Base-by-base conservation (phyloP, 35 echinoderm and acorn worm species). In the Hemicentrotus pulcherrimus region DNA sequence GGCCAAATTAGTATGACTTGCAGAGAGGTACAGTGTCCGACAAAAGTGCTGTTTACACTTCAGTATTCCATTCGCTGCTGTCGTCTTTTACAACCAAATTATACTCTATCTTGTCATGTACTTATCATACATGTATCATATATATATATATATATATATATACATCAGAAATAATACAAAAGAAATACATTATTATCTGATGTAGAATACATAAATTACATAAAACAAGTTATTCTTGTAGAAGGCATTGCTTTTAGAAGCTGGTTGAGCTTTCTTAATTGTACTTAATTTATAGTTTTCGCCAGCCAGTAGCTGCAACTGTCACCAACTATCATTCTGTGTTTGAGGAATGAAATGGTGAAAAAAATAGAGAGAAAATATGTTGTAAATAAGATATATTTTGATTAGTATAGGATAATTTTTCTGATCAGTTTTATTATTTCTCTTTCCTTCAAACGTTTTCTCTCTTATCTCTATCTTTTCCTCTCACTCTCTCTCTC, bases 381-480 rank as follows among this genome's bases (percentile, higher is more conserved):
- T 78, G 65, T n/a, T 78, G 65, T 78, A 78, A 78, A 78, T 78
- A 78, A 78, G 65, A 78, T 22, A 78, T 78, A 78, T 78, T 78
- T 78, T 78, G 65, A 78, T 28, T 78, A 78, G 65, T 78, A 18
- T 78, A 78, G 65, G 24, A n/a, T 71, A 78, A 22, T 28, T 78
- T 78, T n/a, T 78, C 2, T 41, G 35, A 41, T 41, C 35, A 41
- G 35, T 41, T 41, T 41, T 41, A 41, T 78, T 6, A 22, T 78
- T 18, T 78, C 65, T 78, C 65, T 78, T 5, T 22, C 19, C 19
- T n/a, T 28, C 19, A 2, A 7, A 78, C 65, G 18, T 15, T 5
- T n/a, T 22, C 7, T 5, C 65, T 18, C 28, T 18, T n/a, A 22
- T 78, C 65, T 78, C 65, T n/a, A 3, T n/a, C 65, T 78, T 22